Evolutionary conservation across 2,888 invertebrate species (phyloP).

Genomic region (Ganaspis brasiliensis): DNA sequence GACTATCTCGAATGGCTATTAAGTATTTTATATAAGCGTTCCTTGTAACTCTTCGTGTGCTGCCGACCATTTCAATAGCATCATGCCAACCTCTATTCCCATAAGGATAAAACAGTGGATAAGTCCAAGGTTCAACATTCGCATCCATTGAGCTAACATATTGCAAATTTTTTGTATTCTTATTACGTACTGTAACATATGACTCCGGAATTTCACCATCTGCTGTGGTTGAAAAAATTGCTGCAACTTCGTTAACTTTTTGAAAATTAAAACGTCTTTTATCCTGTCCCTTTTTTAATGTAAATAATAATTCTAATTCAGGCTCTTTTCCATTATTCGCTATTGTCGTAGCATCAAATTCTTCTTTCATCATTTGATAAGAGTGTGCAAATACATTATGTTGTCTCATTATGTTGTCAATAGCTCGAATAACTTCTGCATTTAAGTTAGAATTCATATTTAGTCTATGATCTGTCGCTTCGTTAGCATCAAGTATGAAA

Average conservation of each 20-base stretch:
- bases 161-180: conserved; percentile 52
- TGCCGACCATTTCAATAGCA: conserved; percentile 33
- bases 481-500: conserved; percentile 58
- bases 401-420: conserved; percentile 55
- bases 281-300: conserved; percentile 57
- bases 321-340: conserved; percentile 14
- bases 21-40: conserved; percentile 31
- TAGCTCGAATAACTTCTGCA: conserved; percentile 36
- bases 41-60: conserved; percentile 40
- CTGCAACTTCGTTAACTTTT: conserved; percentile 59
- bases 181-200: conserved; percentile 53
- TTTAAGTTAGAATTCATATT: conserved; percentile 43
- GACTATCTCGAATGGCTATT: neutral
- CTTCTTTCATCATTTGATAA: conserved; percentile 58
- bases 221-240: conserved; percentile 56
- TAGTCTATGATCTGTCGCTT: conserved; percentile 52
- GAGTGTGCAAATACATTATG: conserved; percentile 55
- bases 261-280: conserved; percentile 59
- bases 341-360: conserved; percentile 37
- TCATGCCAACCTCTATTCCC: conserved; percentile 50
- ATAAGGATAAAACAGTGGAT: conserved; percentile 58
- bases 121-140: conserved; percentile 60
- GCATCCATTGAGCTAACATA: conserved; percentile 58
- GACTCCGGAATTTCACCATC: conserved; percentile 62
- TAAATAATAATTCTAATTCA: conserved; percentile 54